Conservation (phyloP, 2,113 vertebrate genomes). For the Orycteropus afer region DNA sequence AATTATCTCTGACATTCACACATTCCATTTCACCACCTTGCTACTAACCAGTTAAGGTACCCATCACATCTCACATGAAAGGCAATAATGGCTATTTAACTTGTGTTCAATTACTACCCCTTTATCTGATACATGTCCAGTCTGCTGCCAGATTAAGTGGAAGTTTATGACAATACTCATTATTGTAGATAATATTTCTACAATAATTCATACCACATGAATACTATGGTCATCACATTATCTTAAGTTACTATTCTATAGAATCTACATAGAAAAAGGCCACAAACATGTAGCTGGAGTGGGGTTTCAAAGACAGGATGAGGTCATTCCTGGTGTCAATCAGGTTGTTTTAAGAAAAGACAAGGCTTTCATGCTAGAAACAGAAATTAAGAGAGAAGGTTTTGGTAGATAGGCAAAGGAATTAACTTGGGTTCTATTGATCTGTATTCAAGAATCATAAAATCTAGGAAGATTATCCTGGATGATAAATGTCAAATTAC, state of each 20-base stretch:
- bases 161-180: background rate
- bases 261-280: background rate
- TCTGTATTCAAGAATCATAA: constrained; percentile 14
- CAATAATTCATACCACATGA: background rate
- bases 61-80: background rate
- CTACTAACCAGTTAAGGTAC: background rate
- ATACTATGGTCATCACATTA: background rate
- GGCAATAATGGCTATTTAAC: background rate
- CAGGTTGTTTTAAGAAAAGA: background rate
- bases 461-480: background rate
- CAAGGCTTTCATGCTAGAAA: background rate
- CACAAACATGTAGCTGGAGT: background rate
- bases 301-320: background rate
- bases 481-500: background rate
- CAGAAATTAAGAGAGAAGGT: background rate
- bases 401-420: background rate
- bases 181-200: background rate
- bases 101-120: background rate
- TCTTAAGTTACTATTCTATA: background rate
- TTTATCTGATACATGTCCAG: constrained; percentile 1
- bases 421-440: background rate
- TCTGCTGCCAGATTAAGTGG: background rate
- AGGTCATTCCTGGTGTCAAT: background rate
- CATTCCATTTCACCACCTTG: background rate
- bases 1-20: background rate